Evolutionary conservation across 2,888 invertebrate species (phyloP), one percentile per base, ranked within the genome.

Genomic region (Perizoma affinitatum): DNA sequence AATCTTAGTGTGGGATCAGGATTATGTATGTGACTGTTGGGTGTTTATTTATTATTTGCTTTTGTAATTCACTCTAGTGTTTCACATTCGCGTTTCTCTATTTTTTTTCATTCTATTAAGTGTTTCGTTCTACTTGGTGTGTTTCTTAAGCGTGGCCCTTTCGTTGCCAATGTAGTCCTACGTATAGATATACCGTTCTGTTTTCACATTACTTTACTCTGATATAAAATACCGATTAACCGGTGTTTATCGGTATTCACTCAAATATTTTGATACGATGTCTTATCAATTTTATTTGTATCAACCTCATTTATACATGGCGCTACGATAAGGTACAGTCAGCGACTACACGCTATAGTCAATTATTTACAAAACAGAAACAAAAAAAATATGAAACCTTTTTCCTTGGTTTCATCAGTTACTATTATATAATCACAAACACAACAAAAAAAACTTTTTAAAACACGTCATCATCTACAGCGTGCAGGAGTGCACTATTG

Each of bases 271-370:
- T 48, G 61, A 56, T 61, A 57, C 10, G 49, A 41, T 48, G 46
- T 8, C 40, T 57, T 68, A 69, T 71, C 66, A 60, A 60, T 68
- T 70, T 66, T 68, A 67, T 34, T 67, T 64, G 62, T 77, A 78
- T 75, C 75, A 60, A 69, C 38, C 65, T 74, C 75, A 74, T 74
- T 75, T 69, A 76, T 74, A 73, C 67, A 66, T 75, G 78, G 80
- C 80, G 79, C 78, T 78, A 67, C 56, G 63, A 65, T 68, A 61
- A 42, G 10, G 59, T 60, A 58, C 45, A 66, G 54, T 49, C 47
- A 36, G 35, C n/a, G 35, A 22, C 55, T 43, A 11, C 54, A 6
- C 47, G 9, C 8, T 48, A n/a, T n/a, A n/a, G 5, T 42, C 6
- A 42, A 42, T 22, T 38, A 38, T 7, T 6, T 3, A 6, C 38